A percentile compares a stretch with the other conserved stretches of the same genome.
Conservation (phyloP, 2,888 invertebrate genomes). For the Pristionchus exspectatus region DNA sequence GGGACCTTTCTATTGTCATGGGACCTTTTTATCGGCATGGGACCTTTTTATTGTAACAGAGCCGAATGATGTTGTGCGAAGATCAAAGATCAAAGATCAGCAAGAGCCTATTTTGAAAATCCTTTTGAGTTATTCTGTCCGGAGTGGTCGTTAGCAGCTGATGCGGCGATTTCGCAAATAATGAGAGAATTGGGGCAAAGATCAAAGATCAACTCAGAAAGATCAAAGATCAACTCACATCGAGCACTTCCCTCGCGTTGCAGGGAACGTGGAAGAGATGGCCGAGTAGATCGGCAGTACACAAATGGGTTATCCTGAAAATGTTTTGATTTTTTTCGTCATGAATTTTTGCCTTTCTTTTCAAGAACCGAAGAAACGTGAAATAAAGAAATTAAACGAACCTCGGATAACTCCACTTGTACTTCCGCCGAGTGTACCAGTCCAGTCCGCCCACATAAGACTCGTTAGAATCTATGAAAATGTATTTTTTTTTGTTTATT, state of each 20-base stretch:
- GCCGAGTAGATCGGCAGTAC: conserved; percentile 15
- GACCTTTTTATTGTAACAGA: no score
- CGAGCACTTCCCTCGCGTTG: conserved; percentile 25
- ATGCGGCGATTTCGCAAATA: no score
- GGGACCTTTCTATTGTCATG: no score
- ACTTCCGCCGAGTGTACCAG: conserved; percentile 19
- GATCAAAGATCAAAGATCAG: background rate
- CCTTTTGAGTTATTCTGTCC: no score
- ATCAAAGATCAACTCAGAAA: background rate
- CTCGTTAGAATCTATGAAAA: background rate
- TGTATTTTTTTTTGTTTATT: background rate
- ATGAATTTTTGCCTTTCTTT: no score
- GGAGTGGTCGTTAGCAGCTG: no score
- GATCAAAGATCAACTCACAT: conserved; percentile 47
- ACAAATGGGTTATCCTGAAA: background rate
- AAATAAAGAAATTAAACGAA: background rate
- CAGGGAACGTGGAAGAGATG: conserved; percentile 34
- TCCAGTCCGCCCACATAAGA: conserved; percentile 28
- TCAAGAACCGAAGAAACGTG: background rate
- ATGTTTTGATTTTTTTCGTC: background rate
- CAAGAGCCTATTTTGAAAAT: no score
- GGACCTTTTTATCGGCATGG: no score
- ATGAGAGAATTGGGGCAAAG: background rate
- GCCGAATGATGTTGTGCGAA: no score
- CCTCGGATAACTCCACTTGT: conserved; percentile 48